Evolutionary conservation across 2,888 invertebrate genomes (phyloP), one percentile per base, ranked within the genome.

Genomic region (Diploptera punctata): DNA sequence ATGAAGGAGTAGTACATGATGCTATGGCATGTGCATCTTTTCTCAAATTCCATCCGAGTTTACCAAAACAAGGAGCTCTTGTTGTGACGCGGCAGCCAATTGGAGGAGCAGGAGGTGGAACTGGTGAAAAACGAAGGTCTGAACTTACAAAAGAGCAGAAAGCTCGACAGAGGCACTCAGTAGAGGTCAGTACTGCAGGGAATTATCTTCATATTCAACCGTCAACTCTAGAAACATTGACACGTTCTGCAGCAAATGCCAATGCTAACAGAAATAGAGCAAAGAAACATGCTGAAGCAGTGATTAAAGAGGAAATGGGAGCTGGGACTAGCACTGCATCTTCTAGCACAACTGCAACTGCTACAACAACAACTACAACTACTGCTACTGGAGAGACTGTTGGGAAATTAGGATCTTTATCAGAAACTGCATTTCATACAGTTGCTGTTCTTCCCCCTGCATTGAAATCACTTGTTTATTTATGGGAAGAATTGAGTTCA

Each of bases 21-120:
- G 97, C 98, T 5, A 98, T 99, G 91, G 97, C 98, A 0, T 98
- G 97, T 81, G 97, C 98, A 0, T 95, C 98, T 0, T 99, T 96
- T 81, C 86, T 99, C 9, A 97, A 97, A 83, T 98, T 98, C 81
- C 94, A 95, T 82, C 96, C 95, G 0, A 89, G 90, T 33, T 82
- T 95, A 73, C 93, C 95, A 19, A 95, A 95, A 80, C 90, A 92
- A 80, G 93, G 87, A 76, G 93, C 86, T 78, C 84, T 90, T 0
- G 93, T 94, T 0, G 90, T 93, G 2, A 93, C 93, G 0, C 87
- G 89, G 80, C 85, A 77, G 78, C 80, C 78, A 71, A 69, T 62
- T 62, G 72, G 61, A 67, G 38, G 67, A 47, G 49, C 67, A 16
- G 21, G 52, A 65, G 67, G 72, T 29, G 43, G 73, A 68, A 61